Conservation (phyloP, 1,140 invertebrate genomes). For the Tetranychus urticae region DNA sequence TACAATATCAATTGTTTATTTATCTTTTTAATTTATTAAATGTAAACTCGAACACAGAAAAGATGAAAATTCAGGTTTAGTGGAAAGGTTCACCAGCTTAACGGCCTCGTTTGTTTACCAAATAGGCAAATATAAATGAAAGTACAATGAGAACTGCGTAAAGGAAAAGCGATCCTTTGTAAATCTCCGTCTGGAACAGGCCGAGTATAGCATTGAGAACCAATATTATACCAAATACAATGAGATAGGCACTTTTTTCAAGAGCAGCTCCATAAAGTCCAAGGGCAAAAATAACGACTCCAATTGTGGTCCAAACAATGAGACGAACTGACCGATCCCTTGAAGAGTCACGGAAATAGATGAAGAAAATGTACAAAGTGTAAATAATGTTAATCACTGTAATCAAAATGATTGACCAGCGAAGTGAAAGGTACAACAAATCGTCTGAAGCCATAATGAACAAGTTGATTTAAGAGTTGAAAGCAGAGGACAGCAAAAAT, state of each 20-base stretch:
- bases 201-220: not conserved
- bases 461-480: too few relatives aligned
- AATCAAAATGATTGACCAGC: not conserved
- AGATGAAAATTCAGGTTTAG: too few relatives aligned
- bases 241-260: not conserved
- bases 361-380: conserved; percentile 1
- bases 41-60: too few relatives aligned
- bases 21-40: too few relatives aligned
- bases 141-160: not conserved
- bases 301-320: not conserved
- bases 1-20: too few relatives aligned
- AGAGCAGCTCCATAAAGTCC: not conserved
- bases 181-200: not conserved
- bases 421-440: not conserved
- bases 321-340: not conserved
- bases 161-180: not conserved
- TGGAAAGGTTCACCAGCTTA: not conserved
- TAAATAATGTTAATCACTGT: not conserved
- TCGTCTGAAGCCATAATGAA: not conserved
- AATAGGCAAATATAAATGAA: not conserved
- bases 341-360: not conserved
- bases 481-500: too few relatives aligned
- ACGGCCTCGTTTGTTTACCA: not conserved
- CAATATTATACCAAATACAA: not conserved
- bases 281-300: not conserved